These are phyloP conservation scores for Gallinago jamesoni DNA, from an alignment of 2,113 vertebrate genomes.

Conservation along the genomic window DNA sequence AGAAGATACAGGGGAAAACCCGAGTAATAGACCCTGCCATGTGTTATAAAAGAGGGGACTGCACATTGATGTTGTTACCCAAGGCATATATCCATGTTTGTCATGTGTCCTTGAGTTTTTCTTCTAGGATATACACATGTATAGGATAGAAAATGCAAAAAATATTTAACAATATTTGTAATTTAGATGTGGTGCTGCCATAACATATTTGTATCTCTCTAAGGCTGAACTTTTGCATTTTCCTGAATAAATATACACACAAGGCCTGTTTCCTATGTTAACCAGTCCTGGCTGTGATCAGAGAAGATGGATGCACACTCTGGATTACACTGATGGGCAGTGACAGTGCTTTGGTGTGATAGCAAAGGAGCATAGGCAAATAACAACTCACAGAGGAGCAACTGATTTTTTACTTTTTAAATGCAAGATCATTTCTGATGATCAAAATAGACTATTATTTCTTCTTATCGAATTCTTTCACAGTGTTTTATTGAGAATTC, in stretches of 20 bases:
- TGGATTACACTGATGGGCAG: background rate
- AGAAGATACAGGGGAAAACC: background rate
- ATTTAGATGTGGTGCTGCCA: background rate
- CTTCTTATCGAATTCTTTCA: background rate
- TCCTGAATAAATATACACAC: background rate
- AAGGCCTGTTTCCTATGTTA: background rate
- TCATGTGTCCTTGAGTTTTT: background rate
- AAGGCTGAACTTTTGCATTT: background rate
- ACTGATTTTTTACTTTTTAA: background rate
- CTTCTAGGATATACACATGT: background rate
- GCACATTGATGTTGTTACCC: rapidly evolving
- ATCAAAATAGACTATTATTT: background rate
- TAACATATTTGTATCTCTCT: background rate
- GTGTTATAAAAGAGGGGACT: background rate
- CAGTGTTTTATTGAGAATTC: background rate
- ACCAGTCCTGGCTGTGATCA: background rate
- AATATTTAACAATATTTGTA: background rate
- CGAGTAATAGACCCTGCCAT: rapidly evolving
- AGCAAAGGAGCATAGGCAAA: background rate
- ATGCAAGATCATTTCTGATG: background rate
- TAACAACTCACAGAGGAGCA: background rate
- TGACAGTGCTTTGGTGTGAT: background rate
- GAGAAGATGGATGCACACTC: background rate
- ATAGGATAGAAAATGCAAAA: background rate
- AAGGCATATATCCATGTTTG: background rate